Base-by-base conservation (phyloP, 2,888 invertebrate genomes). In the Trissonchulus latispiculum region DNA sequence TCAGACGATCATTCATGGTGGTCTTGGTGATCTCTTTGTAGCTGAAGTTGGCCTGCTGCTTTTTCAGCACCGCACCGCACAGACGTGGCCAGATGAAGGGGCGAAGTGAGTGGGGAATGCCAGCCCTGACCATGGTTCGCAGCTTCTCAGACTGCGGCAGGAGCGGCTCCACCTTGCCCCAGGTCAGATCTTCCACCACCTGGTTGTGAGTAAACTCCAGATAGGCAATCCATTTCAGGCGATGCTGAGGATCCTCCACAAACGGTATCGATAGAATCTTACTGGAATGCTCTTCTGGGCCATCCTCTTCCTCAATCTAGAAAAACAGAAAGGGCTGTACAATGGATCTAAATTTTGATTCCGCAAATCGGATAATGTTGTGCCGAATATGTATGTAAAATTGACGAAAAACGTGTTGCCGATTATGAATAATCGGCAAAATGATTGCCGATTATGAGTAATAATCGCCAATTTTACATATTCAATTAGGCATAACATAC, bases 61-160 rank as follows among this genome's bases (percentile, higher is more conserved):
- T 77, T 67, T 81, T 82, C 36, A 76, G 75, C 72, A 90, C 84
- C 0, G 90, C 91, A 81, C 91, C 91, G 78, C 93, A 93, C 77
- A 97, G 87, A 77, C 94, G 87, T 90, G 95, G 91, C 96, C 97
- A 99, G 81, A 99, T 89, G 84, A 94, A 94, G 0, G 95, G 91
- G 8, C 99, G 88, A 71, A 99, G 86, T 0, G 95, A 95, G 85
- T 99, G 96, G 0, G 97, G 97, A 73, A 99, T 91, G 8, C 97
- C 97, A 79, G 90, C 80, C 59, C 81, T 80, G 23, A 87, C 80
- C 85, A 87, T 85, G 35, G 80, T 78, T 36, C 83, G 88, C 73
- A 97, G 86, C 84, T 94, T 95, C 80, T 95, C 95, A 0, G 93
- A 85, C 81, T 84, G 85, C 33, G 71, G 72, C n/a, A 82, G 69